These are phyloP conservation scores for Tetramorium parvispinum DNA, from an alignment of 1,140 invertebrate genomes.

Conservation along the genomic window DNA sequence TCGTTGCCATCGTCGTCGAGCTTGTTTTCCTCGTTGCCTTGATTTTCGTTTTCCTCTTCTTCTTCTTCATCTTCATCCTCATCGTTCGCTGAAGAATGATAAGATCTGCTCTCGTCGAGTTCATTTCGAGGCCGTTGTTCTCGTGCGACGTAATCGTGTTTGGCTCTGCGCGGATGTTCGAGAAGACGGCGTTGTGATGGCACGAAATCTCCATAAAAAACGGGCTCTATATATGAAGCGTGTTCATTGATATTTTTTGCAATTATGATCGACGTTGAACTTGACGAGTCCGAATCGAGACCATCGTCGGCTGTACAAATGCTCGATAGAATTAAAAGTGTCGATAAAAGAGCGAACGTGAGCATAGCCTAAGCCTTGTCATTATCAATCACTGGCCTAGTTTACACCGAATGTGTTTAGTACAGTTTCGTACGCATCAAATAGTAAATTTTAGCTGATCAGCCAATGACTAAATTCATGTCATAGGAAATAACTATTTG, in stretches of 20 bases:
- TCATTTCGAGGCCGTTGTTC: neutral
- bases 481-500: too few relatives aligned
- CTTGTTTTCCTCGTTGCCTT: conserved; percentile 31
- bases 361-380: conserved; percentile 72
- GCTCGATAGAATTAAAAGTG: conserved; percentile 57
- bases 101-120: neutral
- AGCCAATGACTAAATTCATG: too few relatives aligned
- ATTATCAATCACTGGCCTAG: conserved; percentile 53
- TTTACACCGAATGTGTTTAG: too few relatives aligned
- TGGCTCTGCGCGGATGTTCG: conserved; percentile 21
- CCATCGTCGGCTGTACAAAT: conserved; percentile 29
- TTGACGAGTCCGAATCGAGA: neutral
- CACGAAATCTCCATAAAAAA: neutral
- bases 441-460: too few relatives aligned
- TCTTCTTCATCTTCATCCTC: conserved; percentile 28
- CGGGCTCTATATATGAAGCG: neutral
- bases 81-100: conserved; percentile 43
- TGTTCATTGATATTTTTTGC: neutral
- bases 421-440: too few relatives aligned
- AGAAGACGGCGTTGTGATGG: conserved; percentile 51
- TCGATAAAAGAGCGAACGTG: conserved; percentile 65
- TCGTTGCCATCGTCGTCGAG: conserved; percentile 20
- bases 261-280: neutral
- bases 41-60: conserved; percentile 59
- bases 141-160: conserved; percentile 38